Conservation (phyloP, 2,113 vertebrate species). For the Heloderma charlesbogerti region DNA sequence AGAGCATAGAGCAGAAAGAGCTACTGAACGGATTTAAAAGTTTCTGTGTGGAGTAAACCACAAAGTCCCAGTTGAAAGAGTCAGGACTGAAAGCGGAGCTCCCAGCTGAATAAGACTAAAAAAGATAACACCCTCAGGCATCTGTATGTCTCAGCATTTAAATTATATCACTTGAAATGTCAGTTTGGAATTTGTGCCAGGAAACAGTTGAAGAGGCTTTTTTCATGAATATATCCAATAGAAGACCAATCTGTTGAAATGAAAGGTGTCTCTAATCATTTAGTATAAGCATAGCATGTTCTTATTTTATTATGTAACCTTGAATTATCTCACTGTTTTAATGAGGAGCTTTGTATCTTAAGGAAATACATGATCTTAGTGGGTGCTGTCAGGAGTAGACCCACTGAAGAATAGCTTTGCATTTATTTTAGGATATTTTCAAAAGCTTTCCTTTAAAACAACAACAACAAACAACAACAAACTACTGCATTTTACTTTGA, state of each 20-base stretch:
- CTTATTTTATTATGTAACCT: slow-evolving; percentile 82
- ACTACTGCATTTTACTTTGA: not conserved
- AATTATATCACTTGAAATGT: slow-evolving; percentile 84
- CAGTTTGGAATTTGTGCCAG: slow-evolving; percentile 82
- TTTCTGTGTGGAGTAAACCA: slow-evolving; percentile 75
- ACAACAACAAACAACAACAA: not conserved
- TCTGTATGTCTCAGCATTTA: slow-evolving; percentile 84
- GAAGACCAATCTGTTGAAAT: slow-evolving; percentile 84
- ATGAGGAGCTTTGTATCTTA: slow-evolving; percentile 77
- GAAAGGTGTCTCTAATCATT: slow-evolving; percentile 84
- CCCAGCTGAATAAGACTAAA: slow-evolving; percentile 80
- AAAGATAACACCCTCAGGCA: slow-evolving; percentile 83
- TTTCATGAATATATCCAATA: slow-evolving; percentile 80
- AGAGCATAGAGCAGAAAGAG: slow-evolving; percentile 46
- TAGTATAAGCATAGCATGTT: slow-evolving; percentile 77
- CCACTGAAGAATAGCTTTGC: slow-evolving; percentile 48
- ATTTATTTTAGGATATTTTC: slow-evolving; percentile 51
- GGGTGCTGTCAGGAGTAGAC: slow-evolving; percentile 41
- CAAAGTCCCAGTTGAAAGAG: slow-evolving; percentile 82
- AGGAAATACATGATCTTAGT: slow-evolving; percentile 70
- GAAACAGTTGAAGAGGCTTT: slow-evolving; percentile 76
- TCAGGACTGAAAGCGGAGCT: slow-evolving; percentile 77
- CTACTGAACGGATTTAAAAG: slow-evolving; percentile 74
- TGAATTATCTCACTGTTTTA: slow-evolving; percentile 79
- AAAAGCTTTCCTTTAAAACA: slow-evolving; percentile 17